Base-by-base conservation (phyloP, 2,888 invertebrate species). In the Elmis aenea region DNA sequence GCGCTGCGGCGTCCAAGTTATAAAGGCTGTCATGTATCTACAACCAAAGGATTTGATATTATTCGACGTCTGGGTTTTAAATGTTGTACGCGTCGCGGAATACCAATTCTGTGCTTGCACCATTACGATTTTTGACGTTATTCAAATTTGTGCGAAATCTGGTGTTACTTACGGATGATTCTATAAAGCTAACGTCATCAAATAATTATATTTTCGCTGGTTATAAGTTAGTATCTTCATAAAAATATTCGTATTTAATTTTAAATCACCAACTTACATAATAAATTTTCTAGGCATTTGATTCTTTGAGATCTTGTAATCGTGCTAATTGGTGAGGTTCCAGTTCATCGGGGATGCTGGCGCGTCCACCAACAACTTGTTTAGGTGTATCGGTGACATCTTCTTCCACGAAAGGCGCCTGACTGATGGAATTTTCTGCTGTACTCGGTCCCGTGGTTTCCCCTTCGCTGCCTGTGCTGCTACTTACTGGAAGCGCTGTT, bases 301-400 rank as follows among this genome's bases (percentile, higher is more conserved):
- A 91, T 69, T 91, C 91, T 67, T 91, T 91, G 40, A 91, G 76
- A 64, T 87, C 85, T 62, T 90, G 88, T 55, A 91, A 77, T 62
- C 88, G 79, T 42, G 89, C 90, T 56, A 91, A 75, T 65, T 90
- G 90, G 61, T 89, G 87, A 14, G 89, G 87, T 58, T 89, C 90
- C 45, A 91, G 74, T 66, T 90, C 91, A 68, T 90, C 90, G 21
- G 90, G 90, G 62, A 90, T 86, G 55, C 85, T 85, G 41, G 86
- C 86, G 38, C 86, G 74, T 26, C 86, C 85, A 13, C 85, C 86
- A 6, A 85, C 81, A 2, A 85, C 78, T 48, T 81, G 80, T 28
- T 79, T 76, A n/a, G 82, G 80, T 12, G 78, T 73, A 1, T 72
- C 72, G 23, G 72, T 71, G n/a, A 69, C 69, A 9, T 69, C 69